Evolutionary conservation across 1,140 invertebrate genomes (phyloP), one percentile per base, ranked within the genome.

Genomic region (Heliconius hewitsoni): DNA sequence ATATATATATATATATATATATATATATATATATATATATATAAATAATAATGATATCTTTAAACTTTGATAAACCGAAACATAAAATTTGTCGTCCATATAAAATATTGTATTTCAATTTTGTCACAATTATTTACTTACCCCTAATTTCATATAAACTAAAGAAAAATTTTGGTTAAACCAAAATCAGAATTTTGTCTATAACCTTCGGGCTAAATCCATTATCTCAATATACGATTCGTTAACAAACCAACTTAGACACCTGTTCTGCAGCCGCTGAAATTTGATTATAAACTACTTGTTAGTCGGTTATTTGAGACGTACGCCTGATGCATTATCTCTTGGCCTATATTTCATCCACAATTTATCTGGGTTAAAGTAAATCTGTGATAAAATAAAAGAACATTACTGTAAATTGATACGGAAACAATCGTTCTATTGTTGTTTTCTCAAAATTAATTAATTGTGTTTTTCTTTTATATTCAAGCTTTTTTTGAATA

Each of bases 221-320:
- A 60, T 66, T 66, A 66, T 66, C 60, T 30, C 27, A 6, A 23
- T 66, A 27, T 66, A 66, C 27, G 9, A 30, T 60, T 60, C 8
- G 60, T 66, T 66, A 66, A 30, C 60, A 66, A 66, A 66, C 30
- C 60, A 66, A 30, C 27, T 66, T 30, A 66, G 60, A 66, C 60
- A 66, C 60, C 60, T 66, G 60, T 6, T 66, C 23, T 66, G 60
- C 60, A 66, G 60, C 60, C 23, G 60, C 11, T 66, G 27, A 66
- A 13, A 66, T 66, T 66, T 30, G 60, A 66, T 66, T 66, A 66
- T n/a, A 30, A 66, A 66, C 60, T 66, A 16, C 60, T 66, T 66
- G 60, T 66, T 66, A 66, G 23, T 52, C 50, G 60, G 27, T 66
- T 66, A 66, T 66, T 66, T 13, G 60, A 66, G 60, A 30, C 60